Conservation (phyloP, 2,888 invertebrate species). For the Clepsis dumicolana region DNA sequence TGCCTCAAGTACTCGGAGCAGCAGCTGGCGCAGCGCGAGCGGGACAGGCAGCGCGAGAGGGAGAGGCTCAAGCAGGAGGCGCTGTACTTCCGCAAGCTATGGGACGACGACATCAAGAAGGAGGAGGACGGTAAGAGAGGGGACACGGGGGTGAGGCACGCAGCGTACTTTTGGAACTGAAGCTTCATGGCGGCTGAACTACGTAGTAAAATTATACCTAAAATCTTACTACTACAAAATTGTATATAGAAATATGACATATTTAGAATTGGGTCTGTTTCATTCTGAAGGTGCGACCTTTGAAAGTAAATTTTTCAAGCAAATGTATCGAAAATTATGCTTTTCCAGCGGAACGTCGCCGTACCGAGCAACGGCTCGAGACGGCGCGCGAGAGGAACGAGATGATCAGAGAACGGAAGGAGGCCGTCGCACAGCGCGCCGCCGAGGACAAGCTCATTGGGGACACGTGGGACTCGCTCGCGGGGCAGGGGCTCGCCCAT, state of each 20-base stretch:
- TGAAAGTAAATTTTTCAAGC: no score
- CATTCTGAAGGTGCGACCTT: no score
- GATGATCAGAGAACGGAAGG: slow-evolving; percentile 60
- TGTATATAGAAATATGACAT: no score
- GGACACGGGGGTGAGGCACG: not conserved
- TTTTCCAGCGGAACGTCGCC: slow-evolving; percentile 56
- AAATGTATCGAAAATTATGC: no score
- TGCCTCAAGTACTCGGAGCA: slow-evolving; percentile 62
- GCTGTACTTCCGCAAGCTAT: slow-evolving; percentile 59
- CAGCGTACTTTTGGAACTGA: no score
- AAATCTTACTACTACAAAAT: no score
- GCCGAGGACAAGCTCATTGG: slow-evolving; percentile 56
- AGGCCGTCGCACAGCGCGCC: slow-evolving; percentile 49
- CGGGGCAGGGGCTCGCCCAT: slow-evolving; percentile 59
- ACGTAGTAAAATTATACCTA: no score
- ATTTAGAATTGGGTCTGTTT: no score
- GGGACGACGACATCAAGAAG: slow-evolving; percentile 65
- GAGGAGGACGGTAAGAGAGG: slow-evolving; percentile 66
- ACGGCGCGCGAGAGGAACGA: slow-evolving; percentile 56
- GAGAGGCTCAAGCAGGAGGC: slow-evolving; percentile 68
- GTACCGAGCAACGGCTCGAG: slow-evolving; percentile 54
- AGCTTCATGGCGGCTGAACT: no score
- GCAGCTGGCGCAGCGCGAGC: slow-evolving; percentile 59
- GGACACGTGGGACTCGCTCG: slow-evolving; percentile 70
- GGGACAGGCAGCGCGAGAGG: slow-evolving; percentile 61